Evolutionary conservation across 2,797 vertebrate genomes (phyloP).

Genomic region (Cirrhinus mrigala): DNA sequence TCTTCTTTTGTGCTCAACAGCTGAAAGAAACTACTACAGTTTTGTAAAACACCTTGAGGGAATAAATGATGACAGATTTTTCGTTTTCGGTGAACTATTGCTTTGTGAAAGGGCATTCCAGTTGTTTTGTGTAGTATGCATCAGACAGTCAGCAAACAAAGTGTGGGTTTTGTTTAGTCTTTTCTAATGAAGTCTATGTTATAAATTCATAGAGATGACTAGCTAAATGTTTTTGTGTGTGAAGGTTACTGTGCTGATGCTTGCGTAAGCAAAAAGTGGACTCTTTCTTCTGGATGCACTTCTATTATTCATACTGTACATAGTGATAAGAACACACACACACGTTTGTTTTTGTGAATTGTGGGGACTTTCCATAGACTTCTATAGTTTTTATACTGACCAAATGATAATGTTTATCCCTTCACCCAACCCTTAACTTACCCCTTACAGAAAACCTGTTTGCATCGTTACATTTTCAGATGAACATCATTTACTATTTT

Average conservation of each 20-base stretch:
- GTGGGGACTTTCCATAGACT: too few species aligned
- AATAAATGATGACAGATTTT: neutral
- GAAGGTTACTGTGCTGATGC: neutral
- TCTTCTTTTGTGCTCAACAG: neutral
- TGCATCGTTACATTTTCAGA: too few species aligned
- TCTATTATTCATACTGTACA: neutral
- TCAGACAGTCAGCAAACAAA: neutral
- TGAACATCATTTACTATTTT: too few species aligned
- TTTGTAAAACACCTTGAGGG: neutral
- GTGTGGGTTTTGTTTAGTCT: neutral
- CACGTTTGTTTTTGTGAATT: too few species aligned
- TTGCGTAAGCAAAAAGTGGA: neutral
- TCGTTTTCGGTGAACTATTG: rapidly evolving
- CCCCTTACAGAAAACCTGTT: too few species aligned
- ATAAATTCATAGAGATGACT: neutral
- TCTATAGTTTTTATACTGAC: too few species aligned
- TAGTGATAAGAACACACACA: neutral
- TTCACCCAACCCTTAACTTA: too few species aligned
- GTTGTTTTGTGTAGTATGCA: neutral
- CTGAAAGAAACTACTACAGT: neutral
- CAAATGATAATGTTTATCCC: too few species aligned
- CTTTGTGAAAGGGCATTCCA: neutral
- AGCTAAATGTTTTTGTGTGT: neutral
- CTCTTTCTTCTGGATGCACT: neutral
- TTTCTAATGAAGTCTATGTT: neutral